Conservation (phyloP, 2,797 vertebrate species). For the Miichthys miiuy region DNA sequence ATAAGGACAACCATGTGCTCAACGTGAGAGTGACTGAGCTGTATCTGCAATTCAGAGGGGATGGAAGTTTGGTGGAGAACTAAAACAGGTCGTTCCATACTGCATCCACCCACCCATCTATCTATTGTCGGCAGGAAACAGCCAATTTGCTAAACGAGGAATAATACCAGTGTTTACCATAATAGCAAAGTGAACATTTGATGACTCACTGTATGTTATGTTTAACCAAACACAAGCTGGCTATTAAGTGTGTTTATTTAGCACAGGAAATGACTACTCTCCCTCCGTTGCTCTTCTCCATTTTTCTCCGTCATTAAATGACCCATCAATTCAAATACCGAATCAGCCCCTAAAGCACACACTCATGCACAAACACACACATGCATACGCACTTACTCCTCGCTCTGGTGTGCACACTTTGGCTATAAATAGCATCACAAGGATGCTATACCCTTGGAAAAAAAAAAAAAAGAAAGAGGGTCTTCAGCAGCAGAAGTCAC, state of each 20-base stretch:
- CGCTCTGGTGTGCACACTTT: constrained; percentile 14
- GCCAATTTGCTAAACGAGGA: constrained; percentile 52
- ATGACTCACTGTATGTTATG: constrained; percentile 20
- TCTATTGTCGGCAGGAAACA: constrained; percentile 15
- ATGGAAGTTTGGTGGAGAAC: constrained; percentile 42
- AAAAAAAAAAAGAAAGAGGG: constrained; percentile 4
- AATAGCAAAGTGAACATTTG: constrained; percentile 26
- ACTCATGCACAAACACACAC: neutral
- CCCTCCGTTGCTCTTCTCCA: neutral
- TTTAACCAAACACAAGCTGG: constrained; percentile 36
- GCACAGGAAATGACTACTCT: constrained; percentile 12
- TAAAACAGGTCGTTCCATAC: constrained; percentile 28
- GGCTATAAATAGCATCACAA: constrained; percentile 57
- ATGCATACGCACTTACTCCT: neutral
- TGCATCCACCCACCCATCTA: constrained; percentile 16
- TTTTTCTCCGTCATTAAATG: constrained; percentile 33
- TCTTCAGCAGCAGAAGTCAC: constrained; percentile 41
- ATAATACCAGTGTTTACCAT: constrained; percentile 32
- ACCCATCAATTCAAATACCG: constrained; percentile 41
- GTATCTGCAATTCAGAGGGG: constrained; percentile 42
- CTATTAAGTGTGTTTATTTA: constrained; percentile 41
- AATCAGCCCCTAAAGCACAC: constrained; percentile 20
- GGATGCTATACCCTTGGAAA: constrained; percentile 42
- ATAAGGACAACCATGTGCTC: constrained; percentile 47
- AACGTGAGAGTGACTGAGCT: constrained; percentile 31